Base-by-base conservation (phyloP, 1,140 invertebrate genomes). In the Sitophilus oryzae region DNA sequence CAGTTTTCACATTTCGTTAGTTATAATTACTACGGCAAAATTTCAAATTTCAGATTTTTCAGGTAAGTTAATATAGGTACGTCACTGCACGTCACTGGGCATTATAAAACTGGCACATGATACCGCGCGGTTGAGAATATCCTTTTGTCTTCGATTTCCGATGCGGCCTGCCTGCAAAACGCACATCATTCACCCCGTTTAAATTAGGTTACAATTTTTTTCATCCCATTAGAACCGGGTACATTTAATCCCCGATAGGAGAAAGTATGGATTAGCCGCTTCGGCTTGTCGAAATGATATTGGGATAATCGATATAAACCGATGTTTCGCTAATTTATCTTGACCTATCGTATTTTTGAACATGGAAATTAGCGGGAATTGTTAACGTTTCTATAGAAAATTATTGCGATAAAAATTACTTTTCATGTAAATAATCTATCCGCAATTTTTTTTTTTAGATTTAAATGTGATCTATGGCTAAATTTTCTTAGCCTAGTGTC, bases 171-270 rank as follows among this genome's bases (percentile, higher is more conserved):
- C 52, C 51, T 40, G 23, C 36, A 30, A 21, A 47, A 22, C 43
- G 21, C 22, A n/a, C n/a, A n/a, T n/a, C n/a, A 34, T 25, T 41
- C 40, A 18, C 50, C 25, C 19, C 15, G 5, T 55, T 46, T 47
- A 55, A 55, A 55, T 55, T 55, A 44, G 45, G 52, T 55, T 55
- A 55, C n/a, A 18, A 37, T 22, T 55, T 47, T 55, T 30, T 53
- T 30, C 11, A 40, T 55, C 47, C 36, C 36, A 55, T 55, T 40
- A 43, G 19, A 20, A 19, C 37, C n/a, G 49, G 34, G 22, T 30
- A 38, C 30, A 18, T 51, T 45, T 45, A 30, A 45, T 45, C 43
- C 44, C 19, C 11, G 40, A 42, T 42, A 15, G 19, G n/a, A 18
- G 19, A 42, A 18, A 14, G 30, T 34, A 18, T n/a, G 44, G 23